Percentiles rank a stretch among this genome's conserved stretches.
These are phyloP conservation scores for Apotomis betuletana DNA, from an alignment of 2,888 invertebrate genomes.

Conservation along the genomic window DNA sequence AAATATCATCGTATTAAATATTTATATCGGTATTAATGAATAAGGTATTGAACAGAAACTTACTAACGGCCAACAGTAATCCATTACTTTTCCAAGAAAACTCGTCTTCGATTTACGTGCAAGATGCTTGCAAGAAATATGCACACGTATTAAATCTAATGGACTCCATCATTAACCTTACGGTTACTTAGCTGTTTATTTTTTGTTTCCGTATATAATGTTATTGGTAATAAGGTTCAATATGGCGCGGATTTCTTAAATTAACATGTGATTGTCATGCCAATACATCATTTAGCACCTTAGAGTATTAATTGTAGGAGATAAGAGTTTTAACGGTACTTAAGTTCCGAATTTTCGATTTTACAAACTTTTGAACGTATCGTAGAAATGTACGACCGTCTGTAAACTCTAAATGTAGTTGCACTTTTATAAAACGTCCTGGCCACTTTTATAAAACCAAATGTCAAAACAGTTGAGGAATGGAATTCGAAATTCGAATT, in stretches of 20 bases:
- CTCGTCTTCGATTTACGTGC: slow-evolving; percentile 30
- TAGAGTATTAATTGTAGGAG: slow-evolving; percentile 58
- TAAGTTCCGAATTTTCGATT: slow-evolving; percentile 55
- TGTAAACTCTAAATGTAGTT: not conserved
- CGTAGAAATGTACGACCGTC: not conserved
- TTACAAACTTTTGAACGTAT: not conserved
- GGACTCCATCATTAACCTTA: slow-evolving; percentile 39
- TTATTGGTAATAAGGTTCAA: slow-evolving; percentile 28
- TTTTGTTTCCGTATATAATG: slow-evolving; percentile 32
- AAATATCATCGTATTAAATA: no score
- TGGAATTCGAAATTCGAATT: slow-evolving; percentile 42
- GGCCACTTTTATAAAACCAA: slow-evolving; percentile 39
- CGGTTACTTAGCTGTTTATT: slow-evolving; percentile 34
- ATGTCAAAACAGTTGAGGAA: slow-evolving; percentile 8
- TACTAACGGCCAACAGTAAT: slow-evolving; percentile 17
- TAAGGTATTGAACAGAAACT: slow-evolving; percentile 10
- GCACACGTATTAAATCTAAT: slow-evolving; percentile 38
- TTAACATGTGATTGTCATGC: slow-evolving; percentile 71
- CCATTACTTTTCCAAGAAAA: slow-evolving; percentile 30
- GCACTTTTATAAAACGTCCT: slow-evolving; percentile 22
- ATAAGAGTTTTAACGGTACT: slow-evolving; percentile 70
- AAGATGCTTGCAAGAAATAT: slow-evolving; percentile 34
- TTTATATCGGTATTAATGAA: not conserved
- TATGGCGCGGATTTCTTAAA: slow-evolving; percentile 58
- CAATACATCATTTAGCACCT: slow-evolving; percentile 66